Conservation (phyloP, 2,888 invertebrate genomes). For the Cabera pusaria region DNA sequence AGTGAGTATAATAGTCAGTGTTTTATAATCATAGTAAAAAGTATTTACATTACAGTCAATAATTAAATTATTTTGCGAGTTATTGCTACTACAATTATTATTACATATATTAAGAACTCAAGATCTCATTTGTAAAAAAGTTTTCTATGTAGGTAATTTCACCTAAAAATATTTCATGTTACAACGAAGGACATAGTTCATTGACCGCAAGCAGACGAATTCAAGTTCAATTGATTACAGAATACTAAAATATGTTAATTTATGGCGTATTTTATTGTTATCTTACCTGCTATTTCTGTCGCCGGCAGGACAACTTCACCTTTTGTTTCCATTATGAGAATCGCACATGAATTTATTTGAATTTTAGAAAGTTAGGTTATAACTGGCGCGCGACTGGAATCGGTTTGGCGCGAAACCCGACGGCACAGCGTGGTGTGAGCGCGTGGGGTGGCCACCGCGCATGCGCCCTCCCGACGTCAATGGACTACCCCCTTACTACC, state of each 20-base stretch:
- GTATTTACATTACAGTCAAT: too few relatives aligned
- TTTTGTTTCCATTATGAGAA: constrained; percentile 53
- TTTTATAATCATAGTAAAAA: too few relatives aligned
- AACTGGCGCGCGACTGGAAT: constrained; percentile 59
- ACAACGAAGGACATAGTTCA: constrained; percentile 45
- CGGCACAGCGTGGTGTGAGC: constrained; percentile 44
- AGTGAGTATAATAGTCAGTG: too few relatives aligned
- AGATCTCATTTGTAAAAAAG: too few relatives aligned
- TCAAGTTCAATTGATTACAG: constrained; percentile 41
- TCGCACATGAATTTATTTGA: constrained; percentile 29
- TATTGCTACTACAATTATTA: too few relatives aligned
- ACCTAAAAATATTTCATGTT: constrained; percentile 3
- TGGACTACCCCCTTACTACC: constrained; percentile 52
- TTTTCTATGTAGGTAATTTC: too few relatives aligned
- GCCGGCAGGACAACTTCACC: constrained; percentile 43
- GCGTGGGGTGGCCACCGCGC: constrained; percentile 62
- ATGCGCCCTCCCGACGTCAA: constrained; percentile 70
- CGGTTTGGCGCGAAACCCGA: constrained; percentile 74
- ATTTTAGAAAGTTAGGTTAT: constrained; percentile 57
- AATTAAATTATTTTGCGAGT: too few relatives aligned
- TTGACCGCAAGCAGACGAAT: constrained; percentile 38
- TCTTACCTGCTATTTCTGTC: constrained; percentile 61
- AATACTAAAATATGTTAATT: constrained; percentile 25
- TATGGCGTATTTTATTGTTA: constrained; percentile 5
- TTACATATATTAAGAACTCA: too few relatives aligned